Evolutionary conservation across 2,888 invertebrate species (phyloP).

Genomic region (Hirtodrosophila confusa): DNA sequence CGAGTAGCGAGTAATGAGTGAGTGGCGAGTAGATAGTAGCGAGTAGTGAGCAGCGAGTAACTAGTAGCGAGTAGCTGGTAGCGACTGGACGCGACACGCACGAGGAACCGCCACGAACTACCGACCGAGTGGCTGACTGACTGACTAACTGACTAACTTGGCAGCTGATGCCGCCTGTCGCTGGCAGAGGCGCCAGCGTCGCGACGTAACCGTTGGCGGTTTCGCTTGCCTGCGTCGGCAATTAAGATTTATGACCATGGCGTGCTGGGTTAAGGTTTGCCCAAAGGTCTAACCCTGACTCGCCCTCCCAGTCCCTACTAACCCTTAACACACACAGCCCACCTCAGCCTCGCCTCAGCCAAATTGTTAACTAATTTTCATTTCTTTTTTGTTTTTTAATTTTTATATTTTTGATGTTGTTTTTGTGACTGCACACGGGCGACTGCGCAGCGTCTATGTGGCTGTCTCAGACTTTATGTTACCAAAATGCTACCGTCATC

Average conservation of each 20-base stretch:
- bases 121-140: slow-evolving; percentile 22
- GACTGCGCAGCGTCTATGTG: slow-evolving; percentile 53
- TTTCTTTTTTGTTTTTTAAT: slow-evolving; percentile 20
- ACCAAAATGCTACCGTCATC: slow-evolving; percentile 31
- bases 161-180: slow-evolving; percentile 17
- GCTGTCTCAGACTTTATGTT: neutral
- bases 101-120: slow-evolving; percentile 3
- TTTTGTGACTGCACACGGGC: slow-evolving; percentile 56
- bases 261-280: slow-evolving; percentile 54
- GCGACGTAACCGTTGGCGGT: slow-evolving; percentile 31
- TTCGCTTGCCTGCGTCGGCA: slow-evolving; percentile 73
- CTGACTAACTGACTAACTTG: slow-evolving; percentile 29
- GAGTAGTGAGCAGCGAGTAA: slow-evolving; percentile 1
- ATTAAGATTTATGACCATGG: slow-evolving; percentile 77
- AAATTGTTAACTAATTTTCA: slow-evolving; percentile 64
- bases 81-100: neutral
- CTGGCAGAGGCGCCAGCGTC: slow-evolving; percentile 30
- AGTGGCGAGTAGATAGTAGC: slow-evolving; percentile 3
- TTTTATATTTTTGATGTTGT: slow-evolving; percentile 14
- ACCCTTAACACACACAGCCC: slow-evolving; percentile 20
- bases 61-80: slow-evolving; percentile 8
- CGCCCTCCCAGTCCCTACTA: slow-evolving; percentile 19
- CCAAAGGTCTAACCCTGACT: slow-evolving; percentile 53
- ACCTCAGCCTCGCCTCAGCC: slow-evolving; percentile 32
- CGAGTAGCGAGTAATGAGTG: neutral